Percentiles rank a stretch among this genome's conserved stretches.
Evolutionary conservation across 2,113 vertebrate genomes (phyloP).

Genomic region (Sander vitreus): DNA sequence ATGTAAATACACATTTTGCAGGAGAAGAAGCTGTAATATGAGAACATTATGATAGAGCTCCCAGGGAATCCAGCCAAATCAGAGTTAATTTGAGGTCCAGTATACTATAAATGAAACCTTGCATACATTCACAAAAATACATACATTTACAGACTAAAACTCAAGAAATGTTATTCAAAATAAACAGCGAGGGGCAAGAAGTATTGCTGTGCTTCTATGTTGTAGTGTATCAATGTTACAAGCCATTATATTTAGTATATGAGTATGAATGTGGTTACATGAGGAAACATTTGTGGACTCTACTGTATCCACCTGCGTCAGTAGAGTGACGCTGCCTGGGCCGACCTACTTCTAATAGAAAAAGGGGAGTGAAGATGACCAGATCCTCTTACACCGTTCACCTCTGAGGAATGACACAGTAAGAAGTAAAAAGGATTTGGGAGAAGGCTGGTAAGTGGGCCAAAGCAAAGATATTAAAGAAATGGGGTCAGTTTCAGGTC

Average conservation of each 20-base stretch:
- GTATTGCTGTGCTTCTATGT: neutral
- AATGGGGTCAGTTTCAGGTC: slow-evolving; percentile 38
- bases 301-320: slow-evolving; percentile 43
- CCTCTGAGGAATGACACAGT: slow-evolving; percentile 67
- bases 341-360: slow-evolving; percentile 71
- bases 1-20: neutral
- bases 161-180: neutral
- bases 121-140: neutral
- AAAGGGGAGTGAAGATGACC: neutral
- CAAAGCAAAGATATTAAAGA: slow-evolving; percentile 48
- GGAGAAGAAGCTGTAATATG: slow-evolving; percentile 1
- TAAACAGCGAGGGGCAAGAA: neutral
- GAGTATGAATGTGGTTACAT: slow-evolving; percentile 26
- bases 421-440: slow-evolving; percentile 33
- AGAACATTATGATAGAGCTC: neutral
- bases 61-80: neutral
- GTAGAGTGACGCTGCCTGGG: neutral
- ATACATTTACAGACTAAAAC: neutral
- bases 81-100: neutral
- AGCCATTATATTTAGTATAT: neutral
- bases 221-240: neutral
- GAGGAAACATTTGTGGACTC: slow-evolving; percentile 8
- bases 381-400: slow-evolving; percentile 75
- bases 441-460: slow-evolving; percentile 4
- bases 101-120: neutral